phyloP scores from a whole-genome alignment of 2,113 vertebrate species.

The Menidia beryllina region DNA sequence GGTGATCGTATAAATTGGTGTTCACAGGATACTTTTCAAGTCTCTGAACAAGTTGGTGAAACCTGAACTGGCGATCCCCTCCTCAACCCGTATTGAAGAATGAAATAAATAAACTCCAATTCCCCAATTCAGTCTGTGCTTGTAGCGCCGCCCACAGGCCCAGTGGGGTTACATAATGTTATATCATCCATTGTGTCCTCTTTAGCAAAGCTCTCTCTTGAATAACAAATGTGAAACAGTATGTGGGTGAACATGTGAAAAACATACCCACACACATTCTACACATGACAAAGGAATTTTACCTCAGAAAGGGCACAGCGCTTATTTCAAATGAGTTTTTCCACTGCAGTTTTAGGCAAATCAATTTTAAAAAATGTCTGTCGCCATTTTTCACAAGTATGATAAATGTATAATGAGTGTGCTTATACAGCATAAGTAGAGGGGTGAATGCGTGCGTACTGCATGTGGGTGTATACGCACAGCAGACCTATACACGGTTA shows the following conservation, averaged over 20 bases:
- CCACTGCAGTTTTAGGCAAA: background rate
- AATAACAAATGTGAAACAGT: constrained; percentile 20
- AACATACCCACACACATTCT: constrained; percentile 22
- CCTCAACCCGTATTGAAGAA: constrained; percentile 12
- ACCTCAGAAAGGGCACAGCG: constrained; percentile 1
- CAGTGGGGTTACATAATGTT: constrained; percentile 26
- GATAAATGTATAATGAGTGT: background rate
- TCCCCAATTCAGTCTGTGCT: constrained; percentile 10
- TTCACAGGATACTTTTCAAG: background rate
- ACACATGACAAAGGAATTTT: constrained; percentile 21
- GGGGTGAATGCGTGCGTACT: background rate
- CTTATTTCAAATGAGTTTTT: background rate
- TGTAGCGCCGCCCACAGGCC: constrained; percentile 30
- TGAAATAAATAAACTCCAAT: constrained; percentile 6
- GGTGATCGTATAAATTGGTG: background rate
- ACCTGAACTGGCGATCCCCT: background rate
- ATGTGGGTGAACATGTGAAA: constrained; percentile 29
- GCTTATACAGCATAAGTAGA: background rate
- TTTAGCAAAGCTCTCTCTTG: constrained; percentile 29
- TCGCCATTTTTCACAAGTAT: constrained; percentile 13
- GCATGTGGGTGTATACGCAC: constrained; percentile 31
- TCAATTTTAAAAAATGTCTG: background rate
- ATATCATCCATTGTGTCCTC: constrained; percentile 39
- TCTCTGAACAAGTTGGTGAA: background rate
- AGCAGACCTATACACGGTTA: constrained; percentile 26